Base-by-base conservation (phyloP, 2,113 vertebrate genomes). In the Anseranas semipalmata region DNA sequence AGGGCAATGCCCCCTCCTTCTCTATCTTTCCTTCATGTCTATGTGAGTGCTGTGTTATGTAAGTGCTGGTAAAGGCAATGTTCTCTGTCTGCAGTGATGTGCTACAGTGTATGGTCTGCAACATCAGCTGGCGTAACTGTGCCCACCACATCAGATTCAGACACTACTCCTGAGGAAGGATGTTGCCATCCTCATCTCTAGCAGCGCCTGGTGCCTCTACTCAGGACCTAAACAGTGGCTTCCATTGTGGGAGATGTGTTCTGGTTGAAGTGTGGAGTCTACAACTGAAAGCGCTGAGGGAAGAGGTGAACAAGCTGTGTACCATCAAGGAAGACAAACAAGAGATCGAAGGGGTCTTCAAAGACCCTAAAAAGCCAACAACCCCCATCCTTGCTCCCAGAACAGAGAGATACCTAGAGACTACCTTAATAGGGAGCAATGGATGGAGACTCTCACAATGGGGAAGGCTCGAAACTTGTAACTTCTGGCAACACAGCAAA, bases 181-280 rank as follows among this genome's bases (percentile, higher is more conserved):
- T n/a, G 30, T 41, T 62, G 27, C n/a, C 32, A n/a, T 27, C 21
- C 13, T 30, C 5, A 2, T 18, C 17, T 59, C 21, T 15, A 30
- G 8, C n/a, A 72, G 10, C 28, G 17, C 27, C 32, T 43, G 25
- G 2, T 68, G 28, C 12, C 14, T 71, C 22, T 46, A 8, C 43
- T n/a, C 52, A 71, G 45, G 50, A 25, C 22, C 5, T 22, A 33
- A 27, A 5, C 10, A 33, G 45, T 15, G 25, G 3, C 17, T 5
- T 77, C 12, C 4, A 30, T 10, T 2, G 2, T 32, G 8, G 30
- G 9, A 76, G 3, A 22, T 1, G 0, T 39, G 22, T 4, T 75
- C 30, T 56, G 10, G 5, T 17, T 39, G 32, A 2, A 5, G 6
- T 22, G 15, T 32, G 4, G 14, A 50, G 41, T 56, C 28, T 35